Evolutionary conservation across 1,140 invertebrate genomes (phyloP).

Genomic region (Aphis gossypii): DNA sequence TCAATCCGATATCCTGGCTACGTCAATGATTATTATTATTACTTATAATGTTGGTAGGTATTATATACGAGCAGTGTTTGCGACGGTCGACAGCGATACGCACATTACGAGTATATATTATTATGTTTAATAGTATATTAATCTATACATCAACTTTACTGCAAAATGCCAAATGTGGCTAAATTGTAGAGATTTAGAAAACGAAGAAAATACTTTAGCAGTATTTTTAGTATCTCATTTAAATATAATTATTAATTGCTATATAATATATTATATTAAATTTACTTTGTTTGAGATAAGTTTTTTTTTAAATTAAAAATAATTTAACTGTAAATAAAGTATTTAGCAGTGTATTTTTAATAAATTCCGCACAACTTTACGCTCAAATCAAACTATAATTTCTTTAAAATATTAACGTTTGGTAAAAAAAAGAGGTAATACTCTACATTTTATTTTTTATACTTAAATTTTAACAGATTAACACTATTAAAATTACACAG

Average conservation of each 20-base stretch:
- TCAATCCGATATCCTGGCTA: background rate
- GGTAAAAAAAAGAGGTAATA: background rate
- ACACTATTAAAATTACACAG: background rate
- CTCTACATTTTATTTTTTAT: background rate
- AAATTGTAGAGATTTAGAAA: background rate
- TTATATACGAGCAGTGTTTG: background rate
- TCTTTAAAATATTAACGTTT: background rate
- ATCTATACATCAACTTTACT: background rate
- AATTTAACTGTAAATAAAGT: background rate
- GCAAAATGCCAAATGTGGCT: background rate
- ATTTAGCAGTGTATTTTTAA: background rate
- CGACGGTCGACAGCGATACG: background rate
- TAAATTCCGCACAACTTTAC: background rate
- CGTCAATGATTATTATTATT: background rate
- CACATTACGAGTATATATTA: background rate
- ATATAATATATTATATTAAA: background rate
- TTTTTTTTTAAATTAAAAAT: slow-evolving; percentile 5
- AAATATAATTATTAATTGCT: background rate
- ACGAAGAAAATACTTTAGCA: background rate
- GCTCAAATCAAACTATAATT: background rate
- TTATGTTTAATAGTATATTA: background rate
- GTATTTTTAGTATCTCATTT: background rate
- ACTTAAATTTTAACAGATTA: background rate
- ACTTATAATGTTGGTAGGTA: background rate
- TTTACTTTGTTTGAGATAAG: background rate